Conservation (phyloP, 2,888 invertebrate species). For the Metellina segmentata region DNA sequence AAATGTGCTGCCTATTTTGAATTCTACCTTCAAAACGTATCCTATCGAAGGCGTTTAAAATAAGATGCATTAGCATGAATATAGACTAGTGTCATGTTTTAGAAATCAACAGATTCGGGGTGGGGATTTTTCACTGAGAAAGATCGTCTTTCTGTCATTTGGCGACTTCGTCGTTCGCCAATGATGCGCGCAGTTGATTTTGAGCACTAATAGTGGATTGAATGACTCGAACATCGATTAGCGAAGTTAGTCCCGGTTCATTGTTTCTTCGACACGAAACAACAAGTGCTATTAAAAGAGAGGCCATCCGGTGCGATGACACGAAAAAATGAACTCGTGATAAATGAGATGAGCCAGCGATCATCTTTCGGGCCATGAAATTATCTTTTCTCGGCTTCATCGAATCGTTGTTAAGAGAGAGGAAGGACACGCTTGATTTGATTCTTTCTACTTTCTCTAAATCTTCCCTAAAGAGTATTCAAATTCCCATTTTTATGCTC, state of each 20-base stretch:
- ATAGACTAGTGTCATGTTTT: no score
- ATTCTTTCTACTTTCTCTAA: neutral
- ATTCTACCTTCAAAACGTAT: no score
- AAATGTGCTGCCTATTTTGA: no score
- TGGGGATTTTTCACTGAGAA: no score
- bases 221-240: constrained; percentile 64
- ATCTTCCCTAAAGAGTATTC: neutral
- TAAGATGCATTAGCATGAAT: no score
- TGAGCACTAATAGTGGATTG: constrained; percentile 5
- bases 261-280: constrained; percentile 51
- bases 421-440: neutral
- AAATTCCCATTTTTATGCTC: neutral
- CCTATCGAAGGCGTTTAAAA: no score
- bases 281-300: constrained; percentile 65
- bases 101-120: no score
- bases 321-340: constrained; percentile 25
- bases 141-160: no score
- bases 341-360: constrained; percentile 9
- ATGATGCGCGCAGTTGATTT: neutral
- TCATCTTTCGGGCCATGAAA: neutral
- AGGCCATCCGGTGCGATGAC: constrained; percentile 37
- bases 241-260: constrained; percentile 44
- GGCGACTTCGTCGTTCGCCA: no score
- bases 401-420: neutral
- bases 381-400: neutral